Evolutionary conservation across 2,888 invertebrate genomes (phyloP), one percentile per base, ranked within the genome.

Genomic region (Punctoribates punctum): DNA sequence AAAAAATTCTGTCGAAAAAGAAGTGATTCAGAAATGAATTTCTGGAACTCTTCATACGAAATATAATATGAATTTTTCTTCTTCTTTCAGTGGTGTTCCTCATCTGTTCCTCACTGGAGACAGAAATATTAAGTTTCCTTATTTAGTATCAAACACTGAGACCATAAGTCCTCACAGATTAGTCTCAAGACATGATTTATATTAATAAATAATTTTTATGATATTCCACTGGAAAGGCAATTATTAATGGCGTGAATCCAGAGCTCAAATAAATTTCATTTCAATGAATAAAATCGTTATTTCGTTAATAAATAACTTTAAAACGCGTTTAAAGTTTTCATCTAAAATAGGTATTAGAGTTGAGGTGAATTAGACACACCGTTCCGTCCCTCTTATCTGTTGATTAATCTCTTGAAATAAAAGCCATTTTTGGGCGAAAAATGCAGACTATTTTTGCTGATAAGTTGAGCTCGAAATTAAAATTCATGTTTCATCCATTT

Each of bases 81-180:
- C 34, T 34, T 34, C 34, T 34, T 34, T 42, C 42, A 42, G 11
- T 42, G 42, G 8, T 42, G 42, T 42, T 11, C 42, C 42, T 42
- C 42, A 42, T 42, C 42, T 42, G 42, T 42, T 11, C 42, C 42
- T 42, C 42, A 9, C 42, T 42, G 4, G 9, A 42, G 42, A 42
- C n/a, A n/a, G 51, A n/a, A 51, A 51, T 51, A 51, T 51, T n/a
- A 20, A 6, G n/a, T 51, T 51, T 51, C 51, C 51, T 51, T 51
- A 51, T 51, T 51, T 51, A 51, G 51, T 51, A 51, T 51, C 51
- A 51, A 51, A 51, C 51, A 51, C 20, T 51, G 5, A 20, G 20
- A 51, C 51, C 51, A 51, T 20, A 51, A 51, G 51, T 42, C 42
- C 42, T 20, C n/a, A 51, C 20, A 51, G 51, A 51, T 51, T 51